Base-by-base conservation (phyloP, 2,888 invertebrate species). In the Pandemis corylana region DNA sequence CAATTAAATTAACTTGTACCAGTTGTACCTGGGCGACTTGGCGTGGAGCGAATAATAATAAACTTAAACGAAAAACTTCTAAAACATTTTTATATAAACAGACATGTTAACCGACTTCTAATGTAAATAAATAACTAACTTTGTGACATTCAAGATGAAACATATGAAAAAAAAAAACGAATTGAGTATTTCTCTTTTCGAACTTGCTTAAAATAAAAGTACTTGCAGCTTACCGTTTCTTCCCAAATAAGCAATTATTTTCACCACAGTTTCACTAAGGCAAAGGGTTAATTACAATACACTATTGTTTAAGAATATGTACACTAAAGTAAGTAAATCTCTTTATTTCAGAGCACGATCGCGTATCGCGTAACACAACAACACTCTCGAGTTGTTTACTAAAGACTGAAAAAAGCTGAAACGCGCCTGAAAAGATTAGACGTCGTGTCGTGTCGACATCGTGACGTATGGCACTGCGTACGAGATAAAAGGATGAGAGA, bases 301-400 rank as follows among this genome's bases (percentile, higher is more conserved):
- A 15, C 7, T 53, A 7, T 20, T 15, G 15, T 15, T 15, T 20
- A 3, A 53, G 7, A 6, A n/a, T 51, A 20, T 20, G 28, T 28
- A 10, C 28, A 59, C 59, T 12, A 12, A 7, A 59, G 5, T 6
- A 51, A 59, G 59, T 28, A 7, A 5, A 5, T 10, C 28, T 59
- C 4, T 65, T 20, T 56, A 56, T 56, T 56, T 15, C 12, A 20
- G 20, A 65, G 10, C 2, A 70, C 12, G 1, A 71, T 59, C 66
- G 41, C 56, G 68, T 46, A 53, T 62, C 13, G 44, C 68, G 2
- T 46, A 15, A 64, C 65, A 74, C 74, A 69, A 74, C 74, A 74
- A 61, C 74, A 61, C 69, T 70, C 65, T 51, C 65, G 69, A 59
- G 61, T 68, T 70, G 68, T 74, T 74, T 69, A 74, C 65, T 41